Evolutionary conservation across 2,113 vertebrate species (phyloP).

Genomic region (Forbesichthys agassizii): DNA sequence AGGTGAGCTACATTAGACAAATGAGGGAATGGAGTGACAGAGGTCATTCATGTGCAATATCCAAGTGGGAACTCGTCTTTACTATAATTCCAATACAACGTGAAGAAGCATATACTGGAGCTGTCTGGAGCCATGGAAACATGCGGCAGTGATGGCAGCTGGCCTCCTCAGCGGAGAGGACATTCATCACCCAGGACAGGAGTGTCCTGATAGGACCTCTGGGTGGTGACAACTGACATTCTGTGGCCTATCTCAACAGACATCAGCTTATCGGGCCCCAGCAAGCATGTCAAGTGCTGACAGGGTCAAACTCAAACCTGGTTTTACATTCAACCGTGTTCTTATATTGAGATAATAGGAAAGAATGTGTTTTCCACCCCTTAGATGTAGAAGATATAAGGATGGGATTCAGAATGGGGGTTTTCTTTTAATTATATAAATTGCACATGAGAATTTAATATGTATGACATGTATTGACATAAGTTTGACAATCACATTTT

Average conservation of each 20-base stretch:
- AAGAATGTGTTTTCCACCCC: slow-evolving; percentile 1
- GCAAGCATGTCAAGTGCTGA: slow-evolving; percentile 22
- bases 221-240: slow-evolving; percentile 31
- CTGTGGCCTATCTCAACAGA: slow-evolving; percentile 31
- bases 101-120: too few species aligned
- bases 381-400: background rate
- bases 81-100: too few species aligned
- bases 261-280: slow-evolving; percentile 52
- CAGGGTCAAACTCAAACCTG: slow-evolving; percentile 14
- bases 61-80: too few species aligned
- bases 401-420: background rate
- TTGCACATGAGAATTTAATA: too few species aligned
- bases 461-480: too few species aligned
- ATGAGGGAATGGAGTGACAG: too few species aligned
- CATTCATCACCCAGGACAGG: slow-evolving; percentile 44
- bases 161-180: slow-evolving; percentile 10
- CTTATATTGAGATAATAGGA: slow-evolving; percentile 1
- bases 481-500: background rate
- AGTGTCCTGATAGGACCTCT: slow-evolving; percentile 37
- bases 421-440: too few species aligned
- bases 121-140: too few species aligned
- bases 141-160: background rate
- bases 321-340: slow-evolving; percentile 30
- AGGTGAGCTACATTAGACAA: too few species aligned
- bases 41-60: too few species aligned